Evolutionary conservation across 2,888 invertebrate genomes (phyloP), one percentile per base, ranked within the genome.

Genomic region (Acholoe squamosa): DNA sequence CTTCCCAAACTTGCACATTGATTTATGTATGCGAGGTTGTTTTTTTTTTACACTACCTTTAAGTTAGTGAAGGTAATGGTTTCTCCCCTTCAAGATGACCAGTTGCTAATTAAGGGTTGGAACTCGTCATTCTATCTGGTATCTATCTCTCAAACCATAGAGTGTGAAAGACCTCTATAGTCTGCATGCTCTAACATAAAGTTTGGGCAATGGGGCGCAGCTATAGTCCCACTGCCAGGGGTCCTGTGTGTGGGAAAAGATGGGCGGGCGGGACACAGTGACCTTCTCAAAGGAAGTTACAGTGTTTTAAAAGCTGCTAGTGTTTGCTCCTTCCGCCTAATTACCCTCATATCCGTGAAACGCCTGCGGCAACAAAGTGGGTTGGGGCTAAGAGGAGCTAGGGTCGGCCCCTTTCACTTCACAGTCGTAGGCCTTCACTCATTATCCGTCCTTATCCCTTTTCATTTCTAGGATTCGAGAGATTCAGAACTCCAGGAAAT

Each of bases 271-370:
- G n/a, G 61, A 19, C 61, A 61, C 61, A 61, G 19, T 0, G n/a
- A 0, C 61, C 61, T n/a, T n/a, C 22, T 61, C 61, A 61, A 61
- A 61, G 61, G 61, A 14, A 19, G 22, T 61, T 19, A 61, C 61
- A 61, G 12, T 61, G 61, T 61, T 61, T 61, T 61, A 61, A 61
- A 61, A 61, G 61, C 61, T 61, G 61, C 61, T 61, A 71, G 71
- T 71, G 71, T 71, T 19, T n/a, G 28, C 31, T 25, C 5, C 71
- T 71, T 71, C 71, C 71, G 71, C 28, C 31, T 71, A 71, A 71
- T 71, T 71, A 71, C 71, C 71, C 28, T 25, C 71, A 25, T 14
- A 22, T 28, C 28, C 28, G 5, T 25, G 71, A 61, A 19, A 61
- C 61, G 61, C 61, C 61, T 19, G 61, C 61, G 61, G 61, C 61